Evolutionary conservation across 2,797 vertebrate species (phyloP), one percentile per base, ranked within the genome.

Genomic region (Lerista edwardsae): DNA sequence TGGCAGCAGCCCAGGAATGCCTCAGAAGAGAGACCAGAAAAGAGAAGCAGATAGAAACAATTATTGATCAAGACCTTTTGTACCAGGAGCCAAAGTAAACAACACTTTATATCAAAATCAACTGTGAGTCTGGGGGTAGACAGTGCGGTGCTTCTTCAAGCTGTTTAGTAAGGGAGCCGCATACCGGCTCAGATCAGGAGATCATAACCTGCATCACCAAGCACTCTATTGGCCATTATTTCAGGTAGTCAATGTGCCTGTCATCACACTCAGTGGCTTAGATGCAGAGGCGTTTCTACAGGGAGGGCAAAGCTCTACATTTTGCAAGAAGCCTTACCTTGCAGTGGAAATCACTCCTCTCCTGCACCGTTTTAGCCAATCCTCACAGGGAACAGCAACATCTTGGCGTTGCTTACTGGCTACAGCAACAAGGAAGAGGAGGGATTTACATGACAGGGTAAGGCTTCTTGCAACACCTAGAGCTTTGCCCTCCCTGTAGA

Each of bases 21-120:
- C 90, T 87, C 89, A 73, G 87, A 90, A 93, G 44, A 89, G 79
- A 86, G 85, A 90, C n/a, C 93, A 86, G 89, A 91, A 84, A 88
- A 91, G 87, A 90, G 6, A 88, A 87, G 87, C 88, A 93, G 89
- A 85, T 85, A 91, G 91, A 88, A 94, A 86, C 84, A 90, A 91
- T 80, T 90, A 94, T 94, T 93, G 93, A 94, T 95, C 92, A 93
- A 79, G 91, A 92, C 89, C 90, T 93, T 92, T 91, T 86, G 88
- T 93, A 92, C 91, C 65, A 86, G 75, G 88, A 90, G 88, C 91
- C 88, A 62, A 89, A 94, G 93, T 93, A 93, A 95, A 94, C 93
- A 94, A 94, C 91, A 91, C 91, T 94, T 94, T 93, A 93, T 92
- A 93, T 93, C 91, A 93, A 94, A 93, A 94, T 93, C 91, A 91